phyloP scores from a whole-genome alignment of 2,113 vertebrate species.

The Passer domesticus region DNA sequence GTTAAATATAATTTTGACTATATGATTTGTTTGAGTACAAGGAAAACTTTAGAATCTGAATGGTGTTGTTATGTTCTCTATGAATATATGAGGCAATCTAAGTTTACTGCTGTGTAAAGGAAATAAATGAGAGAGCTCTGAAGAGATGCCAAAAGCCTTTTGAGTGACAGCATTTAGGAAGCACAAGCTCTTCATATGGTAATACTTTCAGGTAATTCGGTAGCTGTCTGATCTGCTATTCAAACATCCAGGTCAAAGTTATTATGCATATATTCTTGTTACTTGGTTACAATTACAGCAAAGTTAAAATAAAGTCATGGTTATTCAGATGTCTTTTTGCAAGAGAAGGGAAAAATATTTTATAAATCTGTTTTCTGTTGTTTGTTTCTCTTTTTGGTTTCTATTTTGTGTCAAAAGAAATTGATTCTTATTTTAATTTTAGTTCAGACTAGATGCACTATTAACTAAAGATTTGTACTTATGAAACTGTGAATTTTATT shows the following conservation, averaged over 20 bases:
- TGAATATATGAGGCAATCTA: not conserved
- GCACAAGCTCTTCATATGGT: not conserved
- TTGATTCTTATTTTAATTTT: not conserved
- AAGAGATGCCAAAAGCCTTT: slow-evolving; percentile 18
- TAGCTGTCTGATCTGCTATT: not conserved
- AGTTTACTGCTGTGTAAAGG: not conserved
- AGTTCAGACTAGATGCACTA: not conserved
- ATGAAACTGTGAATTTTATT: not conserved
- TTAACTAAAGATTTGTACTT: not conserved
- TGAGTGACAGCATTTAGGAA: slow-evolving; percentile 42
- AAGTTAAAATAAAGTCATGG: not conserved
- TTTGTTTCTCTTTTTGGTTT: not conserved
- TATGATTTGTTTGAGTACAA: slow-evolving; percentile 37
- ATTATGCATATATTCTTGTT: not conserved
- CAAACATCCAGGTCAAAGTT: not conserved
- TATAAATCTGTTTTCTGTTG: not conserved
- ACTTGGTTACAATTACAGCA: not conserved
- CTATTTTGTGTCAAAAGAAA: not conserved
- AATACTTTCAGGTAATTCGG: slow-evolving; percentile 29
- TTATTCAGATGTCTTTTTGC: not conserved
- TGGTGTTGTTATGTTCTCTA: slow-evolving; percentile 44
- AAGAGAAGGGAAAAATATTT: not conserved
- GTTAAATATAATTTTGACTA: not conserved
- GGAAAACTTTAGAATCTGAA: slow-evolving; percentile 49
- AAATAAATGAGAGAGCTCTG: not conserved